Base-by-base conservation (phyloP, 2,888 invertebrate genomes). In the Aleiodes alternator region DNA sequence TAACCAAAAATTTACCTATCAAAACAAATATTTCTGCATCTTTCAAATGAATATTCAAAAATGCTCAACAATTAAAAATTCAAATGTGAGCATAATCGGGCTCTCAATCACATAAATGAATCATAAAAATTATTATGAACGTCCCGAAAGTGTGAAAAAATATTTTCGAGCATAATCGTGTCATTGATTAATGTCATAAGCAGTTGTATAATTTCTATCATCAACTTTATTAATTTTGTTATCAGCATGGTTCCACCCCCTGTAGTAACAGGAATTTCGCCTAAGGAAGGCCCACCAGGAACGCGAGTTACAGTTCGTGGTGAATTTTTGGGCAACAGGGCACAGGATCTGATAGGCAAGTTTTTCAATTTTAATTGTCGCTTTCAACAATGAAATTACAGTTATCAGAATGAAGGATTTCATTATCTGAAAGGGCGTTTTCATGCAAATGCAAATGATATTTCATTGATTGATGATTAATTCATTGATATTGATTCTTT, bases 271-370 rank as follows among this genome's bases (percentile, higher is more conserved):
- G 99, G 99, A 31, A 94, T 99, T 78, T 99, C 99, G 4, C 99
- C 99, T 0, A 99, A 98, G 86, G 99, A 99, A 91, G 99, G 99
- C 0, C 97, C 97, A 56, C 98, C 98, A 9, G 98, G 99, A 8
- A 98, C 98, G 0, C 93, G 96, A 83, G 95, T 99, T 0, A 98
- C 95, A 29, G 96, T 99, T 86, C 93, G 98, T 81, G 98, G 99
- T 76, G 99, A 99, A 91, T 96, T 98, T 91, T 92, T 99, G 61
- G 99, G 99, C 29, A 92, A 91, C 51, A 95, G 94, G 83, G 94
- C 94, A 4, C 94, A 93, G 79, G 99, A 99, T 91, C 91, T 99
- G 34, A 93, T 95, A 84, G 96, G 97, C 95, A 92, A 89, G 84
- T 82, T 59, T 23, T 66, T 57, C 9, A 51, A 59, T n/a, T 34